Base-by-base conservation (phyloP, 2,797 vertebrate species). In the Pipistrellus kuhlii region DNA sequence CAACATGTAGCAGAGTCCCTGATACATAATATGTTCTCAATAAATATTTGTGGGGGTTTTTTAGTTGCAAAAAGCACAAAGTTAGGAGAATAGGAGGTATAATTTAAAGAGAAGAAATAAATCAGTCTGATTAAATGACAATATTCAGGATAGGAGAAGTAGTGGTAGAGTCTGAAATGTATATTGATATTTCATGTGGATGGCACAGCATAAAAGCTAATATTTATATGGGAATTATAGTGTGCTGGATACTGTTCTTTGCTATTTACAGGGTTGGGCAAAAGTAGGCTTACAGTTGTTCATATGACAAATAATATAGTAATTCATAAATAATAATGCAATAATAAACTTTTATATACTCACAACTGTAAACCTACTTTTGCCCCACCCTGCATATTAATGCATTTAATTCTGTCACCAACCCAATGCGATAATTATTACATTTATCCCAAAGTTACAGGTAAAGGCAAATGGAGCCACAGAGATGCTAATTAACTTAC, bases 401-500 rank as follows among this genome's bases (percentile, higher is more conserved):
- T 44, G 44, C 4, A 23, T 75, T 62, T 69, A 75, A 2, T 57
- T 32, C 5, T 66, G n/a, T 83, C n/a, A 15, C 27, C n/a, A 88
- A 25, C 18, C 4, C 17, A 75, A 15, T 51, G 38, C 30, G 25
- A 20, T 27, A 90, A 27, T 21, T 68, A 64, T 77, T 41, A 57
- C 3, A 21, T 21, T 44, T 68, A 72, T 51, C 12, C 12, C 20
- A 38, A 85, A 15, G 41, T 90, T 73, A 51, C 9, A 72, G 18
- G 75, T 84, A n/a, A 94, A 11, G 41, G 25, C 3, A 90, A 78
- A 85, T 14, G 27, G 53, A 93, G 80, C 35, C 68, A 90, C 23
- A 94, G 46, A 69, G 59, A n/a, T 71, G 15, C 59, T 59, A 85
- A 88, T 27, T 69, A 64, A 83, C 11, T 89, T 91, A 14, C 32